Conservation (phyloP, 2,113 vertebrate genomes). For the Erinaceus europaeus region DNA sequence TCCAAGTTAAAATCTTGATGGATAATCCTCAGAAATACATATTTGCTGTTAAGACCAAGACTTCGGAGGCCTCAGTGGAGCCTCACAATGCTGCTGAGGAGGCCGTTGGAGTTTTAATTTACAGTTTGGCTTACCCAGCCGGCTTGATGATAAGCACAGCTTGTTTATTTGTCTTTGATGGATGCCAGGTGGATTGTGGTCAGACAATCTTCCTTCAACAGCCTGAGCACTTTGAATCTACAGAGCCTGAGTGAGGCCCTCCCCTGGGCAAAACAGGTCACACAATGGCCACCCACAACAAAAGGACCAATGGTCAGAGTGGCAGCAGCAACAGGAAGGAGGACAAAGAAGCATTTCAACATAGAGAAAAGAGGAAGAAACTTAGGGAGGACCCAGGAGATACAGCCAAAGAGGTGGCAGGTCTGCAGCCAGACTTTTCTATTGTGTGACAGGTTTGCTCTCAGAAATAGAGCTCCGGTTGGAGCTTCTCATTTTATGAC, state of each 20-base stretch:
- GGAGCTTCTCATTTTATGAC: background rate
- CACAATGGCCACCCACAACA: background rate
- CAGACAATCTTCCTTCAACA: constrained; percentile 50
- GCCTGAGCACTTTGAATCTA: background rate
- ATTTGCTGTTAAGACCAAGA: background rate
- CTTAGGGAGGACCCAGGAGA: background rate
- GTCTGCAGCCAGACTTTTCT: background rate
- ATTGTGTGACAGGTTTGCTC: background rate
- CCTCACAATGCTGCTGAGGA: fast-evolving
- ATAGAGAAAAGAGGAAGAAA: constrained; percentile 1
- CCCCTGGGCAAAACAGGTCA: background rate
- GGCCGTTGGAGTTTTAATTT: constrained; percentile 20
- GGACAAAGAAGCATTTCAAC: constrained; percentile 14
- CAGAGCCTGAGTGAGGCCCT: background rate
- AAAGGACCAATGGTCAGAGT: background rate
- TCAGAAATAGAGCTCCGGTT: background rate
- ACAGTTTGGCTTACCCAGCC: constrained; percentile 43
- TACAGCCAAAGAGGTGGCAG: background rate
- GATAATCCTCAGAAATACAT: background rate
- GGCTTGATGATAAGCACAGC: constrained; percentile 36
- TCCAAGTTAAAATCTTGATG: background rate
- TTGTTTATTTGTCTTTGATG: constrained; percentile 48
- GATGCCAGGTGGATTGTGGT: constrained; percentile 62
- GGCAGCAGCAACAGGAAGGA: background rate
- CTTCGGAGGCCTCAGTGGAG: background rate